phyloP scores from a whole-genome alignment of 2,797 vertebrate genomes.

The Ctenochaetus hawaiiensis region DNA sequence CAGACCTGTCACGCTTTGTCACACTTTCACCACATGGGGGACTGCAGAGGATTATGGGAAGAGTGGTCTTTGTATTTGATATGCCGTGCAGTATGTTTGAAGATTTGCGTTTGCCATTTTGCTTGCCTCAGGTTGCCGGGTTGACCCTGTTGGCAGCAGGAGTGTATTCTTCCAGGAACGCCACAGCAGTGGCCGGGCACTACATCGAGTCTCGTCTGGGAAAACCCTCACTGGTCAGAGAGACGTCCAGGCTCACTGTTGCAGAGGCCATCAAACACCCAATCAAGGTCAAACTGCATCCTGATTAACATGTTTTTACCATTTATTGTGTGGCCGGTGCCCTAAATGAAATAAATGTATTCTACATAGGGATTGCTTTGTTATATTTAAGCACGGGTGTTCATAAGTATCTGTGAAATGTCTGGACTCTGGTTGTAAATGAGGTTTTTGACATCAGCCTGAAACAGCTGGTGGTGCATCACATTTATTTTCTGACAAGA shows the following conservation, averaged over 20 bases:
- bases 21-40: slow-evolving; percentile 35
- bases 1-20: slow-evolving; percentile 40
- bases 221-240: slow-evolving; percentile 90
- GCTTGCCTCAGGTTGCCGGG: slow-evolving; percentile 85
- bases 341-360: neutral
- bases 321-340: neutral
- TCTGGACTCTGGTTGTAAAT: neutral
- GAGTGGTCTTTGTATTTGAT: slow-evolving; percentile 1
- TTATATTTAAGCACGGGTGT: neutral
- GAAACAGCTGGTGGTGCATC: slow-evolving; percentile 12
- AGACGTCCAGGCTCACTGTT: slow-evolving; percentile 89
- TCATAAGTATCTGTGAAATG: slow-evolving; percentile 1
- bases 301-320: neutral
- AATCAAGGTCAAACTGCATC: slow-evolving; percentile 80
- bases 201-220: slow-evolving; percentile 90
- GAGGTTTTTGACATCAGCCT: slow-evolving; percentile 9
- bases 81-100: neutral
- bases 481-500: slow-evolving; percentile 8
- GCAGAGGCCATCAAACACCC: slow-evolving; percentile 89
- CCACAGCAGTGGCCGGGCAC: slow-evolving; percentile 86
- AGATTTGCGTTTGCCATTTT: slow-evolving; percentile 3
- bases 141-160: slow-evolving; percentile 90
- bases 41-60: slow-evolving; percentile 27
- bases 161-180: slow-evolving; percentile 90
- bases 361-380: neutral